Conservation (phyloP, 2,113 vertebrate genomes). For the Parotia lawesii region DNA sequence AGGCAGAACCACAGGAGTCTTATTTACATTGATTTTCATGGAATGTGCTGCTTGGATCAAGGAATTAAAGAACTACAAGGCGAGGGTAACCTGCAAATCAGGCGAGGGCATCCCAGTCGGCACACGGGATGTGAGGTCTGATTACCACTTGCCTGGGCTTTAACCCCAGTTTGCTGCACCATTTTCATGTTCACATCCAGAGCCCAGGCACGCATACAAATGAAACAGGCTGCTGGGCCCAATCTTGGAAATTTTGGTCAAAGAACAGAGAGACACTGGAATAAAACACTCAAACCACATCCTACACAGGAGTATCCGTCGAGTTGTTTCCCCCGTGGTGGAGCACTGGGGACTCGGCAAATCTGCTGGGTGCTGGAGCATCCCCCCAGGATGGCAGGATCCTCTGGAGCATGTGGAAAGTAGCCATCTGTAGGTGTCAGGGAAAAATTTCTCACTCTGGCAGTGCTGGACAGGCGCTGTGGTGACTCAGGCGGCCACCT, state of each 20-base stretch:
- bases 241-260: background rate
- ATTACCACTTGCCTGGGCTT: background rate
- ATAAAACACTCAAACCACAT: background rate
- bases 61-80: constrained; percentile 23
- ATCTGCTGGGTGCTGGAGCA: background rate
- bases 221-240: background rate
- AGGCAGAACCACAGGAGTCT: background rate
- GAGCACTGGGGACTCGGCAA: background rate
- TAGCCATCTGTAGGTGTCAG: background rate
- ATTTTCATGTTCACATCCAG: background rate
- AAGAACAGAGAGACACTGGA: fast-evolving
- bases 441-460: background rate
- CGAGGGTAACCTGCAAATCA: background rate
- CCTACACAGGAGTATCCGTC: fast-evolving
- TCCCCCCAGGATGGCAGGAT: background rate
- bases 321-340: fast-evolving
- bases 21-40: constrained; percentile 38
- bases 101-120: background rate
- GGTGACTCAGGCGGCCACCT: background rate
- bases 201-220: background rate
- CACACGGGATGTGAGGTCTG: background rate
- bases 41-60: constrained; percentile 14
- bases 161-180: background rate
- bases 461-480: fast-evolving
- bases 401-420: fast-evolving